These are phyloP conservation scores for Tetropium fuscum DNA, from an alignment of 2,888 invertebrate genomes.

Conservation along the genomic window DNA sequence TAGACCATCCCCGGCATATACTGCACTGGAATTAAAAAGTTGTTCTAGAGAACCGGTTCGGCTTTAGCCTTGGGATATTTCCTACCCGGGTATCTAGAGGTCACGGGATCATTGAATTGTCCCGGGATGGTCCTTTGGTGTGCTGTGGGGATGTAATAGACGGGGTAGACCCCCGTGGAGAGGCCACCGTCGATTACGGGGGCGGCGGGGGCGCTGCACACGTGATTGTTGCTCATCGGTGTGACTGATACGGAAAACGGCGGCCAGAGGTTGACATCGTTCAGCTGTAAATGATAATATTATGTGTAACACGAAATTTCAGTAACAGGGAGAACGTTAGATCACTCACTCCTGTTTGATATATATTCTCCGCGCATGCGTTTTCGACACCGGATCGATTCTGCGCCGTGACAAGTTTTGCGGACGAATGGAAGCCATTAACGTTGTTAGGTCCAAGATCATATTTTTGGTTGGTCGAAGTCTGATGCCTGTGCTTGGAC, in stretches of 20 bases:
- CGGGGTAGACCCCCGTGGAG: constrained; percentile 66
- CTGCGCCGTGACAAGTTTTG: constrained; percentile 32
- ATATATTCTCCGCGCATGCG: constrained; percentile 42
- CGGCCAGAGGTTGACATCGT: constrained; percentile 71
- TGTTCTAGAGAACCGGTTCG: background rate
- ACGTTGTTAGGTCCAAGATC: constrained; percentile 16
- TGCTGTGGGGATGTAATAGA: constrained; percentile 71
- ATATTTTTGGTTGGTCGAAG: constrained; percentile 44
- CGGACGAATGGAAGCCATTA: constrained; percentile 17
- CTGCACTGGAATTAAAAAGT: constrained; percentile 72
- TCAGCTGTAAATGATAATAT: constrained; percentile 46
- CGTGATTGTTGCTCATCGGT: constrained; percentile 59
- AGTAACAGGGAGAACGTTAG: background rate
- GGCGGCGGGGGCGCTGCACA: constrained; percentile 51
- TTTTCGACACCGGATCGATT: constrained; percentile 30
- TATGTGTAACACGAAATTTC: background rate
- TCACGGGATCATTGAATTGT: constrained; percentile 31
- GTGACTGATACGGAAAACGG: constrained; percentile 70
- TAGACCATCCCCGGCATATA: constrained; percentile 74
- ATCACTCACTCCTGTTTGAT: constrained; percentile 52
- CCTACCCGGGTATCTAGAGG: constrained; percentile 54
- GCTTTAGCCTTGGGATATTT: too few species aligned
- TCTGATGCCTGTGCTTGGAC: constrained; percentile 68
- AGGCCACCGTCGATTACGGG: constrained; percentile 56
- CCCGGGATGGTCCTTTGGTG: constrained; percentile 45